Base-by-base conservation (phyloP, 2,888 invertebrate species). In the Lingula anatina region DNA sequence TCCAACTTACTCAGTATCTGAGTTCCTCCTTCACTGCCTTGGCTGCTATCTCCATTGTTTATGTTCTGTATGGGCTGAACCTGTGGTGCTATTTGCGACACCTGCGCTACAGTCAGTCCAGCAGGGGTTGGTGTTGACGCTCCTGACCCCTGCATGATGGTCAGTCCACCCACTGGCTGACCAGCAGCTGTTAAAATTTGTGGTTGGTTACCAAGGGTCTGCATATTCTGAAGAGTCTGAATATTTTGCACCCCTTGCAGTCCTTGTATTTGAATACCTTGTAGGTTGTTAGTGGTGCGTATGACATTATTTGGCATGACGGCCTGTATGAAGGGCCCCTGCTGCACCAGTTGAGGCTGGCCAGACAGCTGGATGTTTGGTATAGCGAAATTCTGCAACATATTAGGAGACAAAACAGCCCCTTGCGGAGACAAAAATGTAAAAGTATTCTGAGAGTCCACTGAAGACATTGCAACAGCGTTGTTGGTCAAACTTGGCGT, bases 251-350 rank as follows among this genome's bases (percentile, higher is more conserved):
- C 36, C 15, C 65, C 62, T 46, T 66, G 70, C 15, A 69, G 35
- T 42, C 65, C 66, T 44, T 66, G 69, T 4, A 70, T 55, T 54
- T 67, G 69, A 2, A 70, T 46, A 1, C 66, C 60, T 53, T 65
- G 62, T 41, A 64, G 55, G 25, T 53, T 54, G 26, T 9, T 9
- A 15, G 31, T 31, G 31, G 31, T 31, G 31, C 9, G 9, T 12
- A 15, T 15, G 15, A 15, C 31, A 31, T 15, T 15, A 15, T 15
- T 9, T 31, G 15, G 9, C 31, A 12, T 15, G 15, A 31, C 31
- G 31, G 31, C 31, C 31, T 31, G 31, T 15, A 31, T 9, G 9
- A 9, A 31, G 9, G 9, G 31, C 15, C 31, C 31, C 15, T 9
- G 31, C 31, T 31, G 31, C 31, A 31, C 31, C 9, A 31, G 9